Evolutionary conservation across 2,113 vertebrate species (phyloP).

Genomic region (Hippocampus barbouri): DNA sequence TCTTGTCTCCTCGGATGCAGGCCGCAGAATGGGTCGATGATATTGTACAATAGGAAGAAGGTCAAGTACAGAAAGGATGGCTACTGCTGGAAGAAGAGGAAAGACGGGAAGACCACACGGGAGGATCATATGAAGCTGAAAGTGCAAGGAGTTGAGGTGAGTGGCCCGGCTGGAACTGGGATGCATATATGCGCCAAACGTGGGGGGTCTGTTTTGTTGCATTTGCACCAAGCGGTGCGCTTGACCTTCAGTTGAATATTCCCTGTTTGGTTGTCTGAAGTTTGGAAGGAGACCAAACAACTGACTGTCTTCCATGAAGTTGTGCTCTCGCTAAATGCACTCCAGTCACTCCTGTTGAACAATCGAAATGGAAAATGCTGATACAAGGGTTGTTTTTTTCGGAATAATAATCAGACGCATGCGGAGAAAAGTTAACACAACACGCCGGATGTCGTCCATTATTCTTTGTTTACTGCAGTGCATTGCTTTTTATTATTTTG

Average conservation of each 20-base stretch:
- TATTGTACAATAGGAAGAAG: slow-evolving; percentile 99
- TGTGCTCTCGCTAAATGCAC: background rate
- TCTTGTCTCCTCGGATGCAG: slow-evolving; percentile 70
- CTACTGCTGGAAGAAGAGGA: slow-evolving; percentile 99
- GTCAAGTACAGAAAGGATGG: slow-evolving; percentile 99
- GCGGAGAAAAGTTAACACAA: background rate
- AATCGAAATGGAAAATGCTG: background rate
- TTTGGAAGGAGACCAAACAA: background rate
- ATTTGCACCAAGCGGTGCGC: background rate
- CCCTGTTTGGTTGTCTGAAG: background rate
- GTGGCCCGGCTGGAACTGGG: slow-evolving; percentile 41
- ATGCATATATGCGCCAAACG: slow-evolving; percentile 6
- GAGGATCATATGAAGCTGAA: slow-evolving; percentile 99
- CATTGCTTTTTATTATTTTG: background rate
- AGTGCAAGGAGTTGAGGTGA: slow-evolving; percentile 99
- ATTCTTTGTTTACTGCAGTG: background rate
- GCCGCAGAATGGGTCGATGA: slow-evolving; percentile 99
- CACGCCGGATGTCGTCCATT: background rate
- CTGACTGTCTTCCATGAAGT: background rate
- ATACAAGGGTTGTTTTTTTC: background rate
- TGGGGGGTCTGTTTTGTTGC: background rate
- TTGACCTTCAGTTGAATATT: background rate
- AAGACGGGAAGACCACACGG: slow-evolving; percentile 97
- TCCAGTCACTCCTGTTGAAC: background rate
- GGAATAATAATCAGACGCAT: background rate